phyloP scores from a whole-genome alignment of 2,888 invertebrate genomes.

The Elysia crispata region DNA sequence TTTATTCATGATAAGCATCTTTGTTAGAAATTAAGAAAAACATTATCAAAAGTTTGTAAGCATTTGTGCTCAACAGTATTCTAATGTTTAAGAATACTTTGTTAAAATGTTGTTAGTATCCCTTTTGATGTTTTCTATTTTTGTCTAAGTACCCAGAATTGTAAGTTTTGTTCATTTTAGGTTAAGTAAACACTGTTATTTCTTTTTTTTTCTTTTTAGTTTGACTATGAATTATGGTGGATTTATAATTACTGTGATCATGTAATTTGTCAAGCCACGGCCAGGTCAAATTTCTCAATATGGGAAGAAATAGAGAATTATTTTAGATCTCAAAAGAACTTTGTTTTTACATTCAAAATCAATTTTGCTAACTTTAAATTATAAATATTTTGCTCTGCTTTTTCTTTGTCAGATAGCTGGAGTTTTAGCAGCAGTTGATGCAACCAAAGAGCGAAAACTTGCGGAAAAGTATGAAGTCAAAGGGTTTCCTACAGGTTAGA shows the following conservation, averaged over 20 bases:
- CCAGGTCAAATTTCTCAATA: neutral
- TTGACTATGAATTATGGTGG: neutral
- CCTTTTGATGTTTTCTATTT: no score
- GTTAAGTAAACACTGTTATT: no score
- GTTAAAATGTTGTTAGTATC: no score
- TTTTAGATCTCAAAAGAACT: no score
- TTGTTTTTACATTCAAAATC: no score
- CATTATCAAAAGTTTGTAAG: no score
- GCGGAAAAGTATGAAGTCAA: slow-evolving; percentile 82
- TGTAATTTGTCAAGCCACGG: neutral
- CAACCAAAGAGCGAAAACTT: slow-evolving; percentile 85
- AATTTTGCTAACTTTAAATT: neutral
- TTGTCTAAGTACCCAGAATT: no score
- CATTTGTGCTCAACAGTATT: no score
- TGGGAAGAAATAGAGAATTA: neutral
- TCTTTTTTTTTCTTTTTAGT: neutral
- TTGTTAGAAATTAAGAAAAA: no score
- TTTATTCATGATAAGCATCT: no score
- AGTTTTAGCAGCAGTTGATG: slow-evolving; percentile 89
- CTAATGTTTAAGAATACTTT: no score
- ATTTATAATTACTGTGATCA: neutral
- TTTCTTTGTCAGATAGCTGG: slow-evolving; percentile 81
- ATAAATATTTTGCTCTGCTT: neutral
- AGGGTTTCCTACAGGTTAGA: slow-evolving; percentile 76
- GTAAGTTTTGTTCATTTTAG: no score